phyloP scores from a whole-genome alignment of 2,113 vertebrate species.

The Mustela nigripes region DNA sequence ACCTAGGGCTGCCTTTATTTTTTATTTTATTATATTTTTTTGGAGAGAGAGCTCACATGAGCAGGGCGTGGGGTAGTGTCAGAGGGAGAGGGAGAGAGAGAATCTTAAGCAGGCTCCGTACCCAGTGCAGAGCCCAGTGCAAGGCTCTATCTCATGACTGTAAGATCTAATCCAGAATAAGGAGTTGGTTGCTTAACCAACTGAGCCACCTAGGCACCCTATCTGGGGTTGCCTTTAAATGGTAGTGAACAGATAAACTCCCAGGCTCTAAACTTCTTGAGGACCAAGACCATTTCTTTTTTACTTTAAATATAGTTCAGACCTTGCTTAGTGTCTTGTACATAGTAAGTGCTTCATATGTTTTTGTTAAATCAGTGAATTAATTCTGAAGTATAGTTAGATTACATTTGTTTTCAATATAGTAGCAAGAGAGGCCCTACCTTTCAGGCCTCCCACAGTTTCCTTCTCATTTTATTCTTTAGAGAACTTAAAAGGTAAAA shows the following conservation, averaged over 20 bases:
- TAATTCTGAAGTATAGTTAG: slow-evolving; percentile 3
- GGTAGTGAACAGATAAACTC: not conserved
- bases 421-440: not conserved
- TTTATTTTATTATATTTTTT: not conserved
- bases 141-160: not conserved
- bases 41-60: not conserved
- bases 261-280: not conserved
- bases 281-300: not conserved
- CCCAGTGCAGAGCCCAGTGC: not conserved
- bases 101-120: not conserved
- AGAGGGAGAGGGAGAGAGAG: not conserved
- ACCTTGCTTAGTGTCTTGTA: slow-evolving; percentile 26
- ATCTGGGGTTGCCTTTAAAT: slow-evolving; percentile 27
- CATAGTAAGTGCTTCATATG: slow-evolving; percentile 18
- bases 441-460: not conserved
- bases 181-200: not conserved
- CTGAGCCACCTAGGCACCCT: not conserved
- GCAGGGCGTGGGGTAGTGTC: not conserved
- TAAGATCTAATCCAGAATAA: not conserved
- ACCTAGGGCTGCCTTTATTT: slow-evolving; percentile 2
- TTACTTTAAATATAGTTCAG: slow-evolving; percentile 4
- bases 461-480: not conserved
- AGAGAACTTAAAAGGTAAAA: slow-evolving; percentile 45
- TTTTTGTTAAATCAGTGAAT: not conserved
- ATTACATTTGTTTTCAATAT: slow-evolving; percentile 28